These are phyloP conservation scores for Schizotus pectinicornis DNA, from an alignment of 2,888 invertebrate genomes.

Conservation along the genomic window DNA sequence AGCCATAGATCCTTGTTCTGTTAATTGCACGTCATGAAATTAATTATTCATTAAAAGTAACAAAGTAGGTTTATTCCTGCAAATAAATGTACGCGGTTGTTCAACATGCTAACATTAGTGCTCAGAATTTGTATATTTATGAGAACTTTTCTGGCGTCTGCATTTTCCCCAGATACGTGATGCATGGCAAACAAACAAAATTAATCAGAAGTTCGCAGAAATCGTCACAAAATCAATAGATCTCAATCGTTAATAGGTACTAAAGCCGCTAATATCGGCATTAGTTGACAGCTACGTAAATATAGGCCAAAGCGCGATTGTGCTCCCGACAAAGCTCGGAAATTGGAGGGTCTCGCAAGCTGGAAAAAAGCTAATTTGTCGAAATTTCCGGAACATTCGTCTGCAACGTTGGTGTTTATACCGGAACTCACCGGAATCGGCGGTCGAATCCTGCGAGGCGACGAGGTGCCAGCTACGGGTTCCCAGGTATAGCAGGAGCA, in stretches of 20 bases:
- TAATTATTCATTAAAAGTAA: too few species aligned
- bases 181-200: too few species aligned
- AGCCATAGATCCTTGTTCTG: too few species aligned
- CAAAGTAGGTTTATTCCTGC: too few species aligned
- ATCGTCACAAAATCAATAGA: neutral
- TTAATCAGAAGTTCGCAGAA: neutral
- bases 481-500: constrained; percentile 48
- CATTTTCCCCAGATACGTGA: neutral
- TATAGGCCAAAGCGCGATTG: too few species aligned
- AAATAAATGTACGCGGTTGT: neutral
- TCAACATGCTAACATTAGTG: neutral
- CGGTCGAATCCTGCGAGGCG: constrained; percentile 44
- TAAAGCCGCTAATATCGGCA: neutral
- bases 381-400: constrained; percentile 6
- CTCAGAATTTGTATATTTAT: neutral
- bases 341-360: too few species aligned
- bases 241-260: neutral
- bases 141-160: neutral
- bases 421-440: constrained; percentile 39
- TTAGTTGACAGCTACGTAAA: neutral
- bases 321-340: too few species aligned
- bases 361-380: neutral
- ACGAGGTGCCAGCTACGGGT: constrained; percentile 40
- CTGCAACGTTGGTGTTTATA: neutral
- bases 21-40: too few species aligned